phyloP scores from a whole-genome alignment of 2,113 vertebrate genomes.

The Chlorodrepanis virens region DNA sequence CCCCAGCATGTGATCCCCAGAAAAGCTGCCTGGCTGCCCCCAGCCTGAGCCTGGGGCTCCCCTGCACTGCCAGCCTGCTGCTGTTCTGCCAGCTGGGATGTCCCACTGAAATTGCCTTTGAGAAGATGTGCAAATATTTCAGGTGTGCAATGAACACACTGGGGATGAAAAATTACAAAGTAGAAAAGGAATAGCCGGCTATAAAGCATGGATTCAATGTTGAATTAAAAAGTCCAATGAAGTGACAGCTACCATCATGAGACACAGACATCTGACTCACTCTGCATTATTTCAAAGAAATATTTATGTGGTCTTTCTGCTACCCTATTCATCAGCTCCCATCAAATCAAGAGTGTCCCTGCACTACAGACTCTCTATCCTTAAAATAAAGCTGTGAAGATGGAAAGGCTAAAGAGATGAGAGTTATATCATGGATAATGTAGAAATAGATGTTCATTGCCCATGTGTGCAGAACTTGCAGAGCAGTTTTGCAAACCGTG shows the following conservation, averaged over 20 bases:
- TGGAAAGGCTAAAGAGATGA: background rate
- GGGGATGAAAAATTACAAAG: background rate
- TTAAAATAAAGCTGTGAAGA: slow-evolving; percentile 24
- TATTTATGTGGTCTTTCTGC: slow-evolving; percentile 1
- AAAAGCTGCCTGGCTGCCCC: background rate
- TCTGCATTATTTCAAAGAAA: slow-evolving; percentile 6
- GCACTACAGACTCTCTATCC: background rate
- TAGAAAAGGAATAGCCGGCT: background rate
- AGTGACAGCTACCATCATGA: slow-evolving; percentile 4
- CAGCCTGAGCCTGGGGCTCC: background rate
- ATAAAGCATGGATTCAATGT: background rate
- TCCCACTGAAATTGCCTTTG: background rate
- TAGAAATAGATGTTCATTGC: background rate
- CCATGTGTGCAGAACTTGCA: background rate
- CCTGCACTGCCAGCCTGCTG: background rate
- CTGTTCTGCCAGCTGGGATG: background rate
- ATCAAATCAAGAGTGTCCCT: background rate
- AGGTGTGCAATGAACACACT: background rate
- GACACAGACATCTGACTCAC: background rate
- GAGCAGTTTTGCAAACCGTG: background rate
- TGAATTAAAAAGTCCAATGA: slow-evolving; percentile 8
- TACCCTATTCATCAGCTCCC: slow-evolving; percentile 4
- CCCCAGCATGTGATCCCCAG: background rate
- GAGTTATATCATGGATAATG: background rate
- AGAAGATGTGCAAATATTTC: slow-evolving; percentile 13